These are phyloP conservation scores for Nasonovia ribisnigri DNA, from an alignment of 2,888 invertebrate genomes.

Conservation along the genomic window DNA sequence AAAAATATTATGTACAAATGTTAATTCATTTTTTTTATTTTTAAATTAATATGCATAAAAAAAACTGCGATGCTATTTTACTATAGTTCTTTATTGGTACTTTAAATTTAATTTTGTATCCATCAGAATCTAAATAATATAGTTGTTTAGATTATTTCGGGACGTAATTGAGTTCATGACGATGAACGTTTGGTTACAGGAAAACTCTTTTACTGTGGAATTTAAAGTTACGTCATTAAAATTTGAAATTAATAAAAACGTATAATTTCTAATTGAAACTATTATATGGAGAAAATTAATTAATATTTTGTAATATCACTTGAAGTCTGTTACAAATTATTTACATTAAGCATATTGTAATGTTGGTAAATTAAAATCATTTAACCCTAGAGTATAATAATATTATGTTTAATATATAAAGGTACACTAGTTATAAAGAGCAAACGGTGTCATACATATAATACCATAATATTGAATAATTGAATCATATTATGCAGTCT, in stretches of 20 bases:
- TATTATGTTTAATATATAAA: neutral
- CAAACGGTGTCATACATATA: neutral
- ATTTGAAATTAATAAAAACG: neutral
- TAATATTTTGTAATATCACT: neutral
- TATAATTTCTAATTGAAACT: neutral
- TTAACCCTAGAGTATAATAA: neutral
- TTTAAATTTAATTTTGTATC: neutral
- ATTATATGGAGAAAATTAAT: neutral
- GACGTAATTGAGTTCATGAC: neutral
- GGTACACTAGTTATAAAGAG: neutral
- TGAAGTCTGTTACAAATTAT: neutral
- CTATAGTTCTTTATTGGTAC: neutral
- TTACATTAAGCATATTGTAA: neutral
- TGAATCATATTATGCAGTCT: neutral
- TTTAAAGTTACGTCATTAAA: neutral
- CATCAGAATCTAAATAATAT: neutral
- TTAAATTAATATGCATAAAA: neutral
- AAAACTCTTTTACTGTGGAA: neutral
- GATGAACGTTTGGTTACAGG: neutral
- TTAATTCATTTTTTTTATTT: neutral
- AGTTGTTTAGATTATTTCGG: neutral
- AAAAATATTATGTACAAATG: neutral
- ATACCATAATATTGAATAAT: neutral
- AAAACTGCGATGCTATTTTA: neutral
- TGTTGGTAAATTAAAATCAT: neutral